Evolutionary conservation across 2,113 vertebrate species (phyloP).

Genomic region (Ovis canadensis): DNA sequence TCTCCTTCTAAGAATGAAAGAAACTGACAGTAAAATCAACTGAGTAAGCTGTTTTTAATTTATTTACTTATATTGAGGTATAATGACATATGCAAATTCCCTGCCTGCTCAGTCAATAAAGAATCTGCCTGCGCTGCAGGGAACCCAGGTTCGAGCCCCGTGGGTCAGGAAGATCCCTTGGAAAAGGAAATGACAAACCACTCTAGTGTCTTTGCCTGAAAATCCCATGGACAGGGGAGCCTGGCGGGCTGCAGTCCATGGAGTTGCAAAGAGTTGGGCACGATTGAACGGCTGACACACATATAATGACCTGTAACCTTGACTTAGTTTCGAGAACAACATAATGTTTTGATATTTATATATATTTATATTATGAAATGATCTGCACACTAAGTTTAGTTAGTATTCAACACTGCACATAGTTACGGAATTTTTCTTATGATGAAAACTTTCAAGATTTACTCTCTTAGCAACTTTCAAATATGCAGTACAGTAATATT

Average conservation of each 20-base stretch:
- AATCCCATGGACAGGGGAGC: neutral
- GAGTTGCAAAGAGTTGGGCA: neutral
- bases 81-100: neutral
- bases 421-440: neutral
- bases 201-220: neutral
- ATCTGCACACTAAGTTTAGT: neutral
- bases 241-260: neutral
- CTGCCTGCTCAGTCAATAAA: neutral
- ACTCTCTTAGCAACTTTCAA: neutral
- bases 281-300: fast-evolving
- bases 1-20: neutral
- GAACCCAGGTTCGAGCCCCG: neutral
- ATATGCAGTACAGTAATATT: neutral
- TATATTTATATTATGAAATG: neutral
- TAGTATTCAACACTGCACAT: neutral
- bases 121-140: neutral
- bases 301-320: neutral
- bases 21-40: neutral
- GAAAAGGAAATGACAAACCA: neutral
- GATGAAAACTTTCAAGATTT: neutral
- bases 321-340: neutral
- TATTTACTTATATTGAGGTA: neutral
- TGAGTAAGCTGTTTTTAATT: neutral
- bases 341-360: neutral
- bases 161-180: neutral